Evolutionary conservation across 2,888 invertebrate genomes (phyloP), one percentile per base, ranked within the genome.

Genomic region (Leptopterna dolabrata): DNA sequence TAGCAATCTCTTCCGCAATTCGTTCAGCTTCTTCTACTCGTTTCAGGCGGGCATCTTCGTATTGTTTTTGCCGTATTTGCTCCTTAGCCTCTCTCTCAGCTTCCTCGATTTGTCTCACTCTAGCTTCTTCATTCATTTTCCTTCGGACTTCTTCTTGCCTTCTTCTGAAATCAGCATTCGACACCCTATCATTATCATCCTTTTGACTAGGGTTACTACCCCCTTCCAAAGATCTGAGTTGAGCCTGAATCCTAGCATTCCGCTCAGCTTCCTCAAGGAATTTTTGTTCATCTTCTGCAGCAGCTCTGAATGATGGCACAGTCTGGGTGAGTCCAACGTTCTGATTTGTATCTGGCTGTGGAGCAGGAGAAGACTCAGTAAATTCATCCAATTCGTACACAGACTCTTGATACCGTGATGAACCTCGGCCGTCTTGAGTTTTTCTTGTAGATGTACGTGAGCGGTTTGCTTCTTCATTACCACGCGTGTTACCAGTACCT

Each of bases 321-420:
- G 41, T 83, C 24, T 63, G 70, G 1, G 19, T 19, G 16, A 43
- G 24, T 63, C 30, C 14, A 63, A 43, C 19, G 24, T 30, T 19
- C n/a, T 63, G 71, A 11, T 73, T 41, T 63, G 55, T 63, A n/a
- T 71, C 84, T 3, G 36, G 24, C 13, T 27, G 24, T 24, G 36
- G 16, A 55, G 51, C 16, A 0, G 51, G 41, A 19, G 63, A 19
- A 19, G 63, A 11, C 27, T 71, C 45, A 11, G 41, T 27, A 24
- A 80, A 87, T 14, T 87, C 80, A 30, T 76, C 87, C 11, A 78
- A 70, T 76, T 87, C 87, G 29, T 87, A 87, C 19, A 76, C 30
- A 29, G 87, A 82, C 27, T 87, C 87, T 70, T 87, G 87, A 29
- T 81, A 87, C 14, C 87, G 47, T 1, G 87, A 87, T 1, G 73